Evolutionary conservation across 2,113 vertebrate species (phyloP).

Genomic region (Alectura lathami): DNA sequence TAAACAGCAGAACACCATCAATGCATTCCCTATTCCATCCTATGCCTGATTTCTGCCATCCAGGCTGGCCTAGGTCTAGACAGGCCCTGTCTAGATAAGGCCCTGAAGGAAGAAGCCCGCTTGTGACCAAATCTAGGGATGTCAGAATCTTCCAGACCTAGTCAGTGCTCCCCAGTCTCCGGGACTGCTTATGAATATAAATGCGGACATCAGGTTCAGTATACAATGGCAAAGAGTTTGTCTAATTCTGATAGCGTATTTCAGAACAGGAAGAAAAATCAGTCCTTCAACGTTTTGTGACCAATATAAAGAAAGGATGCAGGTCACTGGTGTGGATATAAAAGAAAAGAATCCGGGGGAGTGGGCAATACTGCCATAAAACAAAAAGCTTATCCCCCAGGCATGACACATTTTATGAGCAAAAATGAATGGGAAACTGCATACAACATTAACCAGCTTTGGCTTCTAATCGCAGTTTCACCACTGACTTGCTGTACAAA

Average conservation of each 20-base stretch:
- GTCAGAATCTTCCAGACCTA: not conserved
- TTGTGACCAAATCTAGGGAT: not conserved
- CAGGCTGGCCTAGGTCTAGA: not conserved
- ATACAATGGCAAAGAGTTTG: not conserved
- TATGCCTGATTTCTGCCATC: not conserved
- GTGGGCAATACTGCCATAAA: not conserved
- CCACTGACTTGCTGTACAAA: not conserved
- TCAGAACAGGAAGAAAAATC: not conserved
- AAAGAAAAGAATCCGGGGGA: not conserved
- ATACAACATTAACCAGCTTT: not conserved
- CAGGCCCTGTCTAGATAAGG: not conserved
- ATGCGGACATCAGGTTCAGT: not conserved
- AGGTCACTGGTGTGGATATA: not conserved
- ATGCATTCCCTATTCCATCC: accelerated
- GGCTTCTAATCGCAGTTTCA: not conserved
- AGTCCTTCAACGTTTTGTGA: not conserved
- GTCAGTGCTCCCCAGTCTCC: not conserved
- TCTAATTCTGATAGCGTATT: not conserved
- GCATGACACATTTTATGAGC: not conserved
- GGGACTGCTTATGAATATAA: not conserved
- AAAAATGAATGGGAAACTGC: not conserved
- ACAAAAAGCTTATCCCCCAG: not conserved
- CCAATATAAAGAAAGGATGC: not conserved
- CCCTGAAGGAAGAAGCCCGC: not conserved
- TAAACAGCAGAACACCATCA: accelerated